Evolutionary conservation across 2,113 vertebrate species (phyloP).

Genomic region (Tursiops truncatus): DNA sequence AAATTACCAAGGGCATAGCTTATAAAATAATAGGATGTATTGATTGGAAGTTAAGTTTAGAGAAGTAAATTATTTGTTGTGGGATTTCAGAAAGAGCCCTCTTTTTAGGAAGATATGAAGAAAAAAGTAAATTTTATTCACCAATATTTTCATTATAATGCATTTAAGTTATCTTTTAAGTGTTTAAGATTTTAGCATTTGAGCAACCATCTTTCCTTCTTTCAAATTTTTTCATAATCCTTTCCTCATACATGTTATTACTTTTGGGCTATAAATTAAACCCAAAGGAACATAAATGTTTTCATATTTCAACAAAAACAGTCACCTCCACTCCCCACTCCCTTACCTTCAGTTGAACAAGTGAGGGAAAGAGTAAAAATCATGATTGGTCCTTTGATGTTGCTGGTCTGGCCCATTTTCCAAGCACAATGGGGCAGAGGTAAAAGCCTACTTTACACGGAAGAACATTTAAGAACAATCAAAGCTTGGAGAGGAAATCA

Average conservation of each 20-base stretch:
- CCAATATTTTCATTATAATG: background rate
- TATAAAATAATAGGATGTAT: background rate
- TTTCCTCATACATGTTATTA: constrained; percentile 76
- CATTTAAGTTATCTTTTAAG: background rate
- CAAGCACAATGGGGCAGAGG: constrained; percentile 86
- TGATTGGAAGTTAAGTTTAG: background rate
- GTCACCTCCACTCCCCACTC: constrained; percentile 78
- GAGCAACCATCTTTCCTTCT: background rate
- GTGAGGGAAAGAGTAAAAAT: constrained; percentile 87
- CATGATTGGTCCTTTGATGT: constrained; percentile 85
- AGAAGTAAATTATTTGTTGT: constrained; percentile 5
- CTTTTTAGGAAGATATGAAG: background rate
- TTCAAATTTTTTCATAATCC: constrained; percentile 79
- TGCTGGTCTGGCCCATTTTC: constrained; percentile 88
- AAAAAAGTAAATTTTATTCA: background rate
- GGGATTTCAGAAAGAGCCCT: background rate
- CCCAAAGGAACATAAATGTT: constrained; percentile 85
- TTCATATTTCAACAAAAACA: constrained; percentile 77
- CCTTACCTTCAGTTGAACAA: constrained; percentile 88
- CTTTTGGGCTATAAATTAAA: constrained; percentile 85
- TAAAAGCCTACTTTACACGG: constrained; percentile 81
- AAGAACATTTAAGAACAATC: constrained; percentile 74
- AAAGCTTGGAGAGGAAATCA: constrained; percentile 53
- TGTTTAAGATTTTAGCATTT: constrained; percentile 35
- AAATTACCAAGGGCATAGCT: background rate